phyloP scores from a whole-genome alignment of 1,140 invertebrate genomes.

The Rhopalosiphum padi region DNA sequence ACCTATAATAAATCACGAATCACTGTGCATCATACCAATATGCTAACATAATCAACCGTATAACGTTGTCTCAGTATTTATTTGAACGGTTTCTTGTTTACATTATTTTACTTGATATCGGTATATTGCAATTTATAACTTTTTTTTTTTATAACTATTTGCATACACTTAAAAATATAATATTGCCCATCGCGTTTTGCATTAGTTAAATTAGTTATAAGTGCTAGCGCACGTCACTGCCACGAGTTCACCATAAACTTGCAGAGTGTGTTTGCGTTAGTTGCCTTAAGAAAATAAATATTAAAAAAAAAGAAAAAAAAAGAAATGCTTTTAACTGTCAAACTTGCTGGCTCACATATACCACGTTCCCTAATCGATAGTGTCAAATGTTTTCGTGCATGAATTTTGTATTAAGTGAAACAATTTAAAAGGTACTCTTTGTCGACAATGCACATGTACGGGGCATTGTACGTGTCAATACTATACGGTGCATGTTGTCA shows the following conservation, averaged over 20 bases:
- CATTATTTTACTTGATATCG: background rate
- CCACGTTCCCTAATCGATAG: background rate
- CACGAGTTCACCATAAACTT: background rate
- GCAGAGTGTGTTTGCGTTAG: background rate
- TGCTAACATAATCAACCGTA: background rate
- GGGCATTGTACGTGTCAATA: background rate
- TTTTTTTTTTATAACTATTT: background rate
- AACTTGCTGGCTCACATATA: background rate
- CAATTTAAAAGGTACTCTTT: background rate
- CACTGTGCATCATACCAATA: background rate
- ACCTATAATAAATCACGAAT: background rate
- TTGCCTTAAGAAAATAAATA: background rate
- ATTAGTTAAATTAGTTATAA: background rate
- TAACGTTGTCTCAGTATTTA: background rate
- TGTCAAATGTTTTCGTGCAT: background rate
- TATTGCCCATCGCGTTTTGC: background rate
- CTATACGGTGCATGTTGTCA: background rate
- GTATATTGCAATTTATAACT: background rate
- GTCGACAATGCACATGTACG: background rate
- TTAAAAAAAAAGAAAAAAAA: background rate
- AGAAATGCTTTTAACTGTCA: background rate
- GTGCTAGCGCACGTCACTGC: background rate
- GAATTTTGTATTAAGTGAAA: background rate
- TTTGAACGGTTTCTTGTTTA: background rate
- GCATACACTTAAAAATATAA: background rate